Percentiles rank a stretch among this genome's conserved stretches.
Evolutionary conservation across 1,140 invertebrate species (phyloP).

Genomic region (Microplitis mediator): DNA sequence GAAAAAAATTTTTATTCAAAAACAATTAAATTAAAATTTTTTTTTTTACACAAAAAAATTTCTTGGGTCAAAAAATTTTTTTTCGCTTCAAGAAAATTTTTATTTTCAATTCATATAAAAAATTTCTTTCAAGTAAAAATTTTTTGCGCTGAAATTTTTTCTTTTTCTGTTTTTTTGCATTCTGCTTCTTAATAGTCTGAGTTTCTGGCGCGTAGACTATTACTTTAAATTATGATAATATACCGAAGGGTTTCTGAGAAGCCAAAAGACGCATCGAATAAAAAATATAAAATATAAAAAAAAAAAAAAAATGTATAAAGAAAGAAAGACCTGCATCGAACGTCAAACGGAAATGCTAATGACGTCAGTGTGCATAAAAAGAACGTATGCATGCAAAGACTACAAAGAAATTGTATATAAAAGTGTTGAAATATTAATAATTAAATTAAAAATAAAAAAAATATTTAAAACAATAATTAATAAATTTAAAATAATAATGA

Average conservation of each 20-base stretch:
- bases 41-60: too few relatives aligned
- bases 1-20: too few relatives aligned
- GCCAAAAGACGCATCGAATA: constrained; percentile 15
- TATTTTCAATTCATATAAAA: too few relatives aligned
- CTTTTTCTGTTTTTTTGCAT: background rate
- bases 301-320: background rate
- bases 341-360: background rate
- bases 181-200: background rate
- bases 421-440: background rate
- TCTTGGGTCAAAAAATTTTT: too few relatives aligned
- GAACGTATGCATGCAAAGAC: background rate
- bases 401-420: background rate
- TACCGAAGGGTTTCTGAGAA: constrained; percentile 16
- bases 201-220: background rate
- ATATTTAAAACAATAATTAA: too few relatives aligned
- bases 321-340: background rate
- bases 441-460: background rate
- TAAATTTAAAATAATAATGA: too few relatives aligned
- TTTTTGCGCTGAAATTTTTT: background rate
- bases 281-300: background rate
- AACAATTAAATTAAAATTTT: too few relatives aligned
- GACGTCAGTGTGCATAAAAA: constrained; percentile 10
- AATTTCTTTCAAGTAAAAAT: background rate
- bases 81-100: too few relatives aligned
- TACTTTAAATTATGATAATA: constrained; percentile 11